Percentiles rank a stretch among this genome's conserved stretches.
Conservation (phyloP, 2,797 vertebrate species). For the Novumbra hubbsi region DNA sequence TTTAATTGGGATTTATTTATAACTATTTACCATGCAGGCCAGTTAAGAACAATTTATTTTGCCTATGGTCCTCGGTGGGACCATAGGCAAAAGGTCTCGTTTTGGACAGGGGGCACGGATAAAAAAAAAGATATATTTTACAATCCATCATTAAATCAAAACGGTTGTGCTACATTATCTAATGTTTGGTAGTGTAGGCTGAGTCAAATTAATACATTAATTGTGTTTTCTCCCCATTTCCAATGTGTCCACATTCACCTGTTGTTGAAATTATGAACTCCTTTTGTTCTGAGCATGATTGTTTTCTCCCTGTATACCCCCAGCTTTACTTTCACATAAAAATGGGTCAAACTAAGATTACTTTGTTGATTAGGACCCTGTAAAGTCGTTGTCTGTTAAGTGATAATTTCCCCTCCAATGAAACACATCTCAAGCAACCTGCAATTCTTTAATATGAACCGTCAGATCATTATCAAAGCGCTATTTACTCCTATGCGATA, state of each 20-base stretch:
- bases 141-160: conserved; percentile 6
- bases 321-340: conserved; percentile 36
- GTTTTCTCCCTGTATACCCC: conserved; percentile 40
- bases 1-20: not conserved
- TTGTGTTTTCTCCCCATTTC: conserved; percentile 9
- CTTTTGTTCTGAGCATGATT: conserved; percentile 46
- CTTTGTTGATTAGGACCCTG: conserved; percentile 70
- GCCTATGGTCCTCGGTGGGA: no score
- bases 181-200: not conserved
- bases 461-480: conserved; percentile 98
- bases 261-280: conserved; percentile 42
- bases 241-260: conserved; percentile 25
- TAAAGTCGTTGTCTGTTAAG: conserved; percentile 79
- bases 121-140: not conserved
- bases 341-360: conserved; percentile 57
- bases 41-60: no score
- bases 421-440: conserved; percentile 79
- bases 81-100: no score
- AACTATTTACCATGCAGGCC: no score
- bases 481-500: conserved; percentile 95
- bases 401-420: conserved; percentile 77
- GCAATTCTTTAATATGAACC: conserved; percentile 90
- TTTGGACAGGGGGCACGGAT: no score
- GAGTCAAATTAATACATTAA: conserved; percentile 13
- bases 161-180: not conserved